Base-by-base conservation (phyloP, 2,113 vertebrate genomes). In the Forbesichthys agassizii region DNA sequence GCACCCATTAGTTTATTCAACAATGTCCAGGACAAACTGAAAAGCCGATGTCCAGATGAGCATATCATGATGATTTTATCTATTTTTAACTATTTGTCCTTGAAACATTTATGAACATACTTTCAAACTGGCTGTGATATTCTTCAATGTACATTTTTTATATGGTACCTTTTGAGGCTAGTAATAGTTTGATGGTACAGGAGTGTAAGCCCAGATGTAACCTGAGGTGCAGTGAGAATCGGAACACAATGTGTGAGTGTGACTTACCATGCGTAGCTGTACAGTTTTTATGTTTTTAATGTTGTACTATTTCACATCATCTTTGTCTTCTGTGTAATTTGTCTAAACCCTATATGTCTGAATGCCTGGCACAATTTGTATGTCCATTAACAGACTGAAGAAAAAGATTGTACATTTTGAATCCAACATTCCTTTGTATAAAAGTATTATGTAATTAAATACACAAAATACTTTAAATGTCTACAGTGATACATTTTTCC, bases 101-200 rank as follows among this genome's bases (percentile, higher is more conserved):
- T 59, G 71, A 80, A 74, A 86, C 70, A 48, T 93, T 89, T 93
- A 91, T 71, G 93, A 91, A 93, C 86, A 86, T 82, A 74, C 86
- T 77, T 89, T 84, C 82, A 87, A 89, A 75, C 70, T 75, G 81
- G 74, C 84, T 86, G 82, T 87, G 87, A 88, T 82, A 77, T 66
- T 83, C 75, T 85, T 83, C 70, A 79, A 69, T 70, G 75, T 88
- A 73, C 64, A 65, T 67, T 73, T 53, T 66, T 61, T 18, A 90
- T 92, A 92, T 94, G 93, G 91, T 94, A 93, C 93, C 92, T 94
- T 91, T 92, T 93, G 93, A 94, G 93, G 92, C 88, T 88, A 83
- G 79, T 77, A 84, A 87, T 79, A 90, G 66, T 81, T 90, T 80
- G 81, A 87, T 85, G 94, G 88, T 93, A 93, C 94, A 92, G 87